phyloP scores from a whole-genome alignment of 2,888 invertebrate species.

The Dendrolimus pini region DNA sequence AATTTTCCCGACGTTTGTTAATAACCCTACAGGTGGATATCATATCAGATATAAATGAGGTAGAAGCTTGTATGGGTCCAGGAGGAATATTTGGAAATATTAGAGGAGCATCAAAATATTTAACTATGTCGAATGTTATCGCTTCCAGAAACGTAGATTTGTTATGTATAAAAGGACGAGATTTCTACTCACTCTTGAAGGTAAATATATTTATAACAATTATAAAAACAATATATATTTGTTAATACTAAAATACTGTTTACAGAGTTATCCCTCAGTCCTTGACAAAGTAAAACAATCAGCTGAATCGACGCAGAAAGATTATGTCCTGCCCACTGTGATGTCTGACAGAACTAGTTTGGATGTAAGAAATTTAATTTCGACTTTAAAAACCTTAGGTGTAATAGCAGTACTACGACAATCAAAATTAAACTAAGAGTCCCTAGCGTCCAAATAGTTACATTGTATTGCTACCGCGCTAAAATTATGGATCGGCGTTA shows the following conservation, averaged over 20 bases:
- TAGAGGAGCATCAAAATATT: conserved; percentile 48
- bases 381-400: not conserved
- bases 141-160: conserved; percentile 70
- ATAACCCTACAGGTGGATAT: conserved; percentile 48
- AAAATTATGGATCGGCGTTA: too few relatives aligned
- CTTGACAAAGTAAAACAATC: conserved; percentile 55
- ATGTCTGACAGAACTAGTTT: conserved; percentile 34
- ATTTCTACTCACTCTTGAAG: conserved; percentile 63
- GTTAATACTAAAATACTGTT: not conserved
- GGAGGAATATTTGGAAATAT: conserved; percentile 72
- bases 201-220: conserved; percentile 19
- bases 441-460: too few relatives aligned
- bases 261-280: conserved; percentile 65
- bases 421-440: too few relatives aligned
- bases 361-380: conserved; percentile 28
- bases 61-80: conserved; percentile 68
- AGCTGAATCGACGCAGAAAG: conserved; percentile 51
- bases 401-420: too few relatives aligned
- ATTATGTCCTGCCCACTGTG: conserved; percentile 63
- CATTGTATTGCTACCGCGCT: too few relatives aligned
- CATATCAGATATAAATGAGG: conserved; percentile 55
- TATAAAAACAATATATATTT: too few relatives aligned
- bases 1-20: too few relatives aligned
- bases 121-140: conserved; percentile 58
- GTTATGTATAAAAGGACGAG: conserved; percentile 57